These are phyloP conservation scores for Lepus oiostolus DNA, from an alignment of 2,797 vertebrate species.

Conservation along the genomic window DNA sequence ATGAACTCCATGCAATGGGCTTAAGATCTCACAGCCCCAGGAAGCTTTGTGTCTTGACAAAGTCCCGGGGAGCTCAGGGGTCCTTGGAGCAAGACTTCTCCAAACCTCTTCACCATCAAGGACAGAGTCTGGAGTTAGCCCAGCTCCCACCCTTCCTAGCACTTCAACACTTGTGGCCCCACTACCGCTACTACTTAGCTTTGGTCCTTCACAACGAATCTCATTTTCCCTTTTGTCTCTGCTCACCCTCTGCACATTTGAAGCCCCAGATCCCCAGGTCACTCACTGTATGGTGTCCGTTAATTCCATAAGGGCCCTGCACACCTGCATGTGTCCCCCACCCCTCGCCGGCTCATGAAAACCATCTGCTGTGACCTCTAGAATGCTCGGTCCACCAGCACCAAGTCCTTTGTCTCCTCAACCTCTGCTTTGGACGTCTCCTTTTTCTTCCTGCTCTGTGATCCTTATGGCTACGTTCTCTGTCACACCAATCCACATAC, in stretches of 20 bases:
- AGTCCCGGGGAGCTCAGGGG: not conserved
- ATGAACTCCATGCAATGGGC: rapidly evolving
- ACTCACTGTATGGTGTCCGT: not conserved
- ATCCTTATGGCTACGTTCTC: not conserved
- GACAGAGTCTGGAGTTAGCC: not conserved
- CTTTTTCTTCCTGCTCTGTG: not conserved
- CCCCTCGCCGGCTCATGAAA: not conserved
- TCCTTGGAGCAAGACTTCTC: not conserved
- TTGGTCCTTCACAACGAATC: not conserved
- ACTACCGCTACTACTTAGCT: not conserved
- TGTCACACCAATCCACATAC: not conserved
- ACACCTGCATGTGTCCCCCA: rapidly evolving
- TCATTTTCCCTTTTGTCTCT: not conserved
- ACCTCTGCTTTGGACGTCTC: not conserved
- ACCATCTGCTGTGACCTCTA: not conserved
- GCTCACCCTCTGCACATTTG: not conserved
- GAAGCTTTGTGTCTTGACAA: not conserved
- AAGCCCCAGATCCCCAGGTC: not conserved
- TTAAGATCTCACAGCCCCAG: not conserved
- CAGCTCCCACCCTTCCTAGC: not conserved
- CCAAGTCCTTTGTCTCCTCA: not conserved
- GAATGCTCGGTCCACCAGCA: not conserved
- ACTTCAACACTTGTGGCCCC: not conserved
- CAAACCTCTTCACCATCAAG: not conserved
- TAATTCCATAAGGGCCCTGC: not conserved